Evolutionary conservation across 2,113 vertebrate genomes (phyloP).

Genomic region (Odontesthes bonariensis): DNA sequence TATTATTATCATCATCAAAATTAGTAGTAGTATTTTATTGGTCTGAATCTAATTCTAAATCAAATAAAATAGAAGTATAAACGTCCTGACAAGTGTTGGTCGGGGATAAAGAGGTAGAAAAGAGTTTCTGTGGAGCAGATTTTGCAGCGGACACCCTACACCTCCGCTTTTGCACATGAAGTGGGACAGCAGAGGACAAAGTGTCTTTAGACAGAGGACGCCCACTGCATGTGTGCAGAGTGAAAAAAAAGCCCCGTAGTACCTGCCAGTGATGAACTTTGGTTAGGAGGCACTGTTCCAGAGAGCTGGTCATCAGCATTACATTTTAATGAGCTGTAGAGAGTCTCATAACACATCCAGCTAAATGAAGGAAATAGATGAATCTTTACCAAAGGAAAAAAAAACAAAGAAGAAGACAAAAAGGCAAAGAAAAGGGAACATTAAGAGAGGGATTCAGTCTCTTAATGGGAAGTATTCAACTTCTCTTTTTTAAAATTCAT

Average conservation of each 20-base stretch:
- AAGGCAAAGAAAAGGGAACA: slow-evolving; percentile 27
- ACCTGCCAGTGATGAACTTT: slow-evolving; percentile 86
- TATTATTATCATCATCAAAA: neutral
- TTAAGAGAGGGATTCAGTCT: slow-evolving; percentile 7
- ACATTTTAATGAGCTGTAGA: slow-evolving; percentile 89
- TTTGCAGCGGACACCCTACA: slow-evolving; percentile 54
- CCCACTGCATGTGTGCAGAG: slow-evolving; percentile 54
- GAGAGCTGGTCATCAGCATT: slow-evolving; percentile 85
- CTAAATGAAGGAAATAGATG: slow-evolving; percentile 65
- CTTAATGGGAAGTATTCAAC: slow-evolving; percentile 39
- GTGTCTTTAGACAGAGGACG: slow-evolving; percentile 59
- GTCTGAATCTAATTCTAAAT: too few relatives aligned
- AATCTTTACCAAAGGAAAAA: slow-evolving; percentile 62
- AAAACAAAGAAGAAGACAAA: slow-evolving; percentile 51
- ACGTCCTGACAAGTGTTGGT: neutral
- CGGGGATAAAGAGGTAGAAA: slow-evolving; percentile 39
- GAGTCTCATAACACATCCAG: slow-evolving; percentile 76
- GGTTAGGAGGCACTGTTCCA: slow-evolving; percentile 88
- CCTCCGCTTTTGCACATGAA: slow-evolving; percentile 54
- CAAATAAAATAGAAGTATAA: neutral
- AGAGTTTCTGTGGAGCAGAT: slow-evolving; percentile 49
- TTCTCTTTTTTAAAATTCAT: slow-evolving; percentile 25
- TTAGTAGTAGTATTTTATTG: neutral
- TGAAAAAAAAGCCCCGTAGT: slow-evolving; percentile 66
- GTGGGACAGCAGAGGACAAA: slow-evolving; percentile 59